Base-by-base conservation (phyloP, 2,888 invertebrate species). In the Ganaspis brasiliensis region DNA sequence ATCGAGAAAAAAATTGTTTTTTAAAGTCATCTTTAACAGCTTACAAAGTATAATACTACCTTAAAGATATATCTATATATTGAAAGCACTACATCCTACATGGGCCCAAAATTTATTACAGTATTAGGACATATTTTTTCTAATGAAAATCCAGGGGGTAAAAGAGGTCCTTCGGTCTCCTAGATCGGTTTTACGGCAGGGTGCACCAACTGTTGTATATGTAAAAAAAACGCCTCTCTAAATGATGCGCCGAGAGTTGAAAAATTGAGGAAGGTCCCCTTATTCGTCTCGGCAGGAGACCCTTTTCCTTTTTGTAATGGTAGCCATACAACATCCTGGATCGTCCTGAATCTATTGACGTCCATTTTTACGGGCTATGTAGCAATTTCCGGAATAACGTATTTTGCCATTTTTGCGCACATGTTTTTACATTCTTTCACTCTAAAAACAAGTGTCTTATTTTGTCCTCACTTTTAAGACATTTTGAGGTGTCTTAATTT, bases 141-240 rank as follows among this genome's bases (percentile, higher is more conserved):
- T 16, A 61, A 37, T 37, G n/a, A 16, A 61, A 61, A 61, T 61
- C 61, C 61, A 61, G 37, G 61, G 61, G 61, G 59, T 59, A 35
- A 59, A 24, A 14, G 26, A 31, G 14, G 16, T 16, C 8, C 59
- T 31, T 26, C 31, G 4, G 16, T 61, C 37, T 35, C 35, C n/a
- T n/a, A 19, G 37, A 10, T 61, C 19, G 61, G 4, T 61, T 37
- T 37, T 61, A 19, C 1, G 1, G 1, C 19, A 37, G 37, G 57
- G 24, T 61, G 19, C 16, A 16, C 61, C 37, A 37, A 61, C 35
- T 61, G 61, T 35, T 35, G 35, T 19, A 19, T 10, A 35, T 16
- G 61, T 19, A 19, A 19, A 61, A 61, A 61, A 61, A 37, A 61
- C 59, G 59, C 59, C 59, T 35, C 16, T 59, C 35, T n/a, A 35